Percentiles rank a stretch among this genome's conserved stretches.
These are phyloP conservation scores for Hermaeophaga mercurialis DNA, from an alignment of 2,888 invertebrate species.

Conservation along the genomic window DNA sequence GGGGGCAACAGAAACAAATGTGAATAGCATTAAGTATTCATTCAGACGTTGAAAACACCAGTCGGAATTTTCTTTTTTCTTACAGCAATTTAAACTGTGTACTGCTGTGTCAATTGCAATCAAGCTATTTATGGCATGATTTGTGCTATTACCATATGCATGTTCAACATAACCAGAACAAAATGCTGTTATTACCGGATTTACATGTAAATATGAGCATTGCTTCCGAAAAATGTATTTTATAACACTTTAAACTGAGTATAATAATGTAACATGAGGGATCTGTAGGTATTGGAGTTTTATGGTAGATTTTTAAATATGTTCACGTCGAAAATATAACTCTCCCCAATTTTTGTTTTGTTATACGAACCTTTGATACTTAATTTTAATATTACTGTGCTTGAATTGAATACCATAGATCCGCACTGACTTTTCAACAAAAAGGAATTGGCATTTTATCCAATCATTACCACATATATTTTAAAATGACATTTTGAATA, in stretches of 20 bases:
- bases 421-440: too few species aligned
- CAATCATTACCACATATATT: too few species aligned
- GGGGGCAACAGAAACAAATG: constrained; percentile 58
- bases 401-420: too few species aligned
- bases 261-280: too few species aligned
- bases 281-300: too few species aligned
- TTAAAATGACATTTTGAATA: too few species aligned
- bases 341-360: too few species aligned
- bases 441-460: too few species aligned
- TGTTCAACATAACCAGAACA: constrained; percentile 35
- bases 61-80: constrained; percentile 44
- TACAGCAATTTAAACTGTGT: constrained; percentile 44
- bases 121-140: constrained; percentile 47
- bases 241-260: background rate
- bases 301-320: too few species aligned
- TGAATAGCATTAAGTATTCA: constrained; percentile 58
- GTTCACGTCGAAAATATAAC: too few species aligned
- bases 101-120: constrained; percentile 39
- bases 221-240: constrained; percentile 13
- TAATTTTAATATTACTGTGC: too few species aligned
- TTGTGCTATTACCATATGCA: constrained; percentile 40
- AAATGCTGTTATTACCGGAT: constrained; percentile 29
- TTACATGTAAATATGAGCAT: constrained; percentile 24
- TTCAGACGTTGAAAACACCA: constrained; percentile 51
- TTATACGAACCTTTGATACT: too few species aligned